Conservation (phyloP, 1,140 invertebrate species). For the Hestina assimilis region DNA sequence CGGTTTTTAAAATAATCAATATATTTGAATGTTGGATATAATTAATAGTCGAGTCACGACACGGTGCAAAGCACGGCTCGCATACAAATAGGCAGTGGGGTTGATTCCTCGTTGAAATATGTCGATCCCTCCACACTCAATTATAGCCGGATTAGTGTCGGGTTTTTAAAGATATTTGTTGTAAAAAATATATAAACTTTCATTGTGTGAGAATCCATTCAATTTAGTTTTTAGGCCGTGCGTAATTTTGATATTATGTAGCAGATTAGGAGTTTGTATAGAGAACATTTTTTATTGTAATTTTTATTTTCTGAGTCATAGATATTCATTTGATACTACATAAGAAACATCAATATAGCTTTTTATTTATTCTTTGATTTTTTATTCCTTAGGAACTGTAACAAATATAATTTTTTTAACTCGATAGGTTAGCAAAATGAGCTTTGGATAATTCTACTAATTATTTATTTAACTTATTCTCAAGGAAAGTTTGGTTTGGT, state of each 20-base stretch:
- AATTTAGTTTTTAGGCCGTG: background rate
- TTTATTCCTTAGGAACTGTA: too few species aligned
- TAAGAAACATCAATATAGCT: too few species aligned
- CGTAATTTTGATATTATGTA: background rate
- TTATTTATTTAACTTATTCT: too few species aligned
- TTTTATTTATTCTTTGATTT: too few species aligned
- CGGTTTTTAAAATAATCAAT: too few species aligned
- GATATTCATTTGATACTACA: too few species aligned
- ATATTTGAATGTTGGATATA: slow-evolving; percentile 2
- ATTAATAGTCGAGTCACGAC: slow-evolving; percentile 13
- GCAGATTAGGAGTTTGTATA: background rate
- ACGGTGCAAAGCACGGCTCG: background rate
- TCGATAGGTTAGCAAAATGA: too few species aligned
- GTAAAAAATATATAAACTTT: background rate
- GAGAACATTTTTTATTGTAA: background rate
- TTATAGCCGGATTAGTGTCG: slow-evolving; percentile 11
- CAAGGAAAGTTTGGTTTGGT: too few species aligned
- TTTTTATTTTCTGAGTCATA: too few species aligned
- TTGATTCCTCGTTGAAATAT: slow-evolving; percentile 16
- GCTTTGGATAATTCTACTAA: too few species aligned
- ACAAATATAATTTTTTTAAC: too few species aligned
- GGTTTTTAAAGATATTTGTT: background rate
- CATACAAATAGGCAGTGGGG: slow-evolving; percentile 13
- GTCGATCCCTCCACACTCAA: slow-evolving; percentile 1
- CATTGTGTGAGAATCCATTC: background rate